Conservation (phyloP, 1,140 invertebrate species). For the Lanistes nyassanus region DNA sequence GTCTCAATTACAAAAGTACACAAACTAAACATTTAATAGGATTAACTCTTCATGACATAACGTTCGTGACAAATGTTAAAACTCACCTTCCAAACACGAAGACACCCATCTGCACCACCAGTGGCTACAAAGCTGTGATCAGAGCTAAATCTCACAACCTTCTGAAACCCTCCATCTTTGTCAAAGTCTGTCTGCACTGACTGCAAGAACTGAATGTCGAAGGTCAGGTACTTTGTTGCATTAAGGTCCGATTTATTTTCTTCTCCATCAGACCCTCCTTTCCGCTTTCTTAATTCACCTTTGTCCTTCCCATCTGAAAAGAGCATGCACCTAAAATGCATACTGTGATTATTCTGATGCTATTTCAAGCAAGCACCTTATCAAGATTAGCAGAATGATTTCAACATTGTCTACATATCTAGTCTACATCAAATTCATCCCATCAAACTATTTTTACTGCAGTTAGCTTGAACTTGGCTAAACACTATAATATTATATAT, state of each 20-base stretch:
- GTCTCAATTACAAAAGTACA: too few species aligned
- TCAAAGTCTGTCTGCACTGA: slow-evolving; percentile 68
- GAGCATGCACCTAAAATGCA: background rate
- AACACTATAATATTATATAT: too few species aligned
- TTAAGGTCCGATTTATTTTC: slow-evolving; percentile 29
- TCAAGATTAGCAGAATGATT: too few species aligned
- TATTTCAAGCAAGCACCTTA: too few species aligned
- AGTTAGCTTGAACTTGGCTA: too few species aligned
- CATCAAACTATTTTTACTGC: too few species aligned
- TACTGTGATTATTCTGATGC: background rate
- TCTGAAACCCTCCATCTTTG: slow-evolving; percentile 82
- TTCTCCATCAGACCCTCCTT: slow-evolving; percentile 24
- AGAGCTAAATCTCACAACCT: slow-evolving; percentile 84
- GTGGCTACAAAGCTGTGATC: slow-evolving; percentile 85
- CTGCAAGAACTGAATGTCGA: slow-evolving; percentile 65
- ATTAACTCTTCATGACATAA: too few species aligned
- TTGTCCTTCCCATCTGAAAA: slow-evolving; percentile 13
- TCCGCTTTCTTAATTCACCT: slow-evolving; percentile 39
- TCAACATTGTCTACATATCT: too few species aligned
- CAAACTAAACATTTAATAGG: too few species aligned
- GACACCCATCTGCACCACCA: slow-evolving; percentile 87
- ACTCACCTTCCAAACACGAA: slow-evolving; percentile 83
- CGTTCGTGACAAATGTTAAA: too few species aligned
- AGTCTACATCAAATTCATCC: too few species aligned
- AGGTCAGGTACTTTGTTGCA: slow-evolving; percentile 58